Conservation (phyloP, 2,113 vertebrate genomes). For the Xenopus tropicalis region UCB_Xtro_10.0 CM004443.2:135617001-135617500, state of each 20-base stretch:
- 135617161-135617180: constrained; percentile 5
- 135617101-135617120: background rate
- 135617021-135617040: too few relatives aligned
- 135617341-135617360: background rate
- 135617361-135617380: too few relatives aligned
- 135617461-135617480: too few relatives aligned
- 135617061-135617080: background rate
- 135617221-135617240: background rate
- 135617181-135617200: background rate
- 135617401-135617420: too few relatives aligned
- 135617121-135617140: background rate
- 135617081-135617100: background rate
- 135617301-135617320: background rate
- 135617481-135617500: too few relatives aligned
- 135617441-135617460: too few relatives aligned
- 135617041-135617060: background rate
- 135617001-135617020: too few relatives aligned
- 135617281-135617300: background rate
- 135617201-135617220: background rate
- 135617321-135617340: background rate
- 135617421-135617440: too few relatives aligned
- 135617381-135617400: too few relatives aligned
- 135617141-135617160: background rate
- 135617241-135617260: background rate
- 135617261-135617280: background rate